phyloP scores from a whole-genome alignment of 2,888 invertebrate species.

The Tiphia femorata region DNA sequence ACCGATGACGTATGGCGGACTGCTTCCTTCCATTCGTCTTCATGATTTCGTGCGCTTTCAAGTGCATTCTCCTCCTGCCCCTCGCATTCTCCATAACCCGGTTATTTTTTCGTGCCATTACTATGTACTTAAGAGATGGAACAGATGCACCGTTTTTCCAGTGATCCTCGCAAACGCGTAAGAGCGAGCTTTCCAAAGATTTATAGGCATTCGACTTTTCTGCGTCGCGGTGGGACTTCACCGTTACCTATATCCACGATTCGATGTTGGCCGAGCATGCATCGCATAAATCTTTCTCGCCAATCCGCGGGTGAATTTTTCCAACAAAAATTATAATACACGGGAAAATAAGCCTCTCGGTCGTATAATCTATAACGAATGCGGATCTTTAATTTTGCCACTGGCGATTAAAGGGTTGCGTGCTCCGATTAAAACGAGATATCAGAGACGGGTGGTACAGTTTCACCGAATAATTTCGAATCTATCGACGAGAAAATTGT shows the following conservation, averaged over 20 bases:
- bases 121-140: conserved; percentile 29
- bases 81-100: conserved; percentile 6
- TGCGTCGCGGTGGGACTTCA: too few relatives aligned
- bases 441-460: conserved; percentile 4
- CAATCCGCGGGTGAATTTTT: too few relatives aligned
- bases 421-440: conserved; percentile 4
- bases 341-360: too few relatives aligned
- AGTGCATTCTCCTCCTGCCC: conserved; percentile 10
- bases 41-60: conserved; percentile 26
- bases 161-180: too few relatives aligned
- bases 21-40: conserved; percentile 27
- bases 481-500: conserved; percentile 26
- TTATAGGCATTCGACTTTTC: too few relatives aligned
- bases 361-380: too few relatives aligned
- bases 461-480: conserved; percentile 29
- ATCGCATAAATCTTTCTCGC: too few relatives aligned
- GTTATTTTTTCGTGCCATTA: conserved; percentile 16
- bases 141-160: too few relatives aligned
- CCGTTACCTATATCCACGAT: too few relatives aligned
- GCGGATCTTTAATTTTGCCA: background rate
- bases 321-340: too few relatives aligned
- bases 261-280: too few relatives aligned
- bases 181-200: too few relatives aligned
- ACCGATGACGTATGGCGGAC: conserved; percentile 10
- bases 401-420: conserved; percentile 13